Percentiles rank a stretch among this genome's conserved stretches.
Conservation (phyloP, 2,113 vertebrate genomes). For the Sinocyclocheilus rhinocerous region DNA sequence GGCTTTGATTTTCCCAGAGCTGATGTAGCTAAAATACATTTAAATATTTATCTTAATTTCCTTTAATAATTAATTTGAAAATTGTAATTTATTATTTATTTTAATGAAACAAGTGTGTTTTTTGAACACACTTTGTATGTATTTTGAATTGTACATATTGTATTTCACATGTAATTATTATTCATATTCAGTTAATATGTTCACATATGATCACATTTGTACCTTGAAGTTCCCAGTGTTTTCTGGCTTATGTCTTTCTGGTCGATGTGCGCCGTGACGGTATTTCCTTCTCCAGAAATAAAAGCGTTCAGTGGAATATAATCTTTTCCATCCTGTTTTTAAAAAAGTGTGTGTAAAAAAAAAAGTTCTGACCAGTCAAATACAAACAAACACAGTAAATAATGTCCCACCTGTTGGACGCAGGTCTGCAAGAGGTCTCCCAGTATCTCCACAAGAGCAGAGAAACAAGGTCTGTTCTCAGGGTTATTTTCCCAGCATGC, state of each 20-base stretch:
- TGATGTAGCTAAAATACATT: constrained; percentile 52
- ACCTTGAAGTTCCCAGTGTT: constrained; percentile 31
- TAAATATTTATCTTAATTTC: neutral
- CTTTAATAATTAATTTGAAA: no score
- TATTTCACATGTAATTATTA: neutral
- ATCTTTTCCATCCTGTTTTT: constrained; percentile 81
- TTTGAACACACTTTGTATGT: neutral
- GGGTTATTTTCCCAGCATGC: constrained; percentile 87
- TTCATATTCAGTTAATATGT: neutral
- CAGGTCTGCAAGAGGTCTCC: constrained; percentile 88
- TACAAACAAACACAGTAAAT: neutral
- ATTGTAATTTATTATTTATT: neutral
- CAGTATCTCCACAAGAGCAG: constrained; percentile 82
- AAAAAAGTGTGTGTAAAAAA: neutral
- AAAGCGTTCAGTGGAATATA: constrained; percentile 80
- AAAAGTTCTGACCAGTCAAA: neutral
- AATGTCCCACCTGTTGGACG: constrained; percentile 82
- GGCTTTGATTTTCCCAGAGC: constrained; percentile 28
- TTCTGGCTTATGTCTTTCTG: constrained; percentile 42
- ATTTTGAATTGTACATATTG: neutral
- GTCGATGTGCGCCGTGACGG: neutral
- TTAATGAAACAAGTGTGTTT: neutral
- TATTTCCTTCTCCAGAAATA: constrained; percentile 64
- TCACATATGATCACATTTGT: neutral
- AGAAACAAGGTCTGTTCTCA: constrained; percentile 84